Evolutionary conservation across 2,888 invertebrate genomes (phyloP).

Genomic region (Thecocarcelia acutangulata): DNA sequence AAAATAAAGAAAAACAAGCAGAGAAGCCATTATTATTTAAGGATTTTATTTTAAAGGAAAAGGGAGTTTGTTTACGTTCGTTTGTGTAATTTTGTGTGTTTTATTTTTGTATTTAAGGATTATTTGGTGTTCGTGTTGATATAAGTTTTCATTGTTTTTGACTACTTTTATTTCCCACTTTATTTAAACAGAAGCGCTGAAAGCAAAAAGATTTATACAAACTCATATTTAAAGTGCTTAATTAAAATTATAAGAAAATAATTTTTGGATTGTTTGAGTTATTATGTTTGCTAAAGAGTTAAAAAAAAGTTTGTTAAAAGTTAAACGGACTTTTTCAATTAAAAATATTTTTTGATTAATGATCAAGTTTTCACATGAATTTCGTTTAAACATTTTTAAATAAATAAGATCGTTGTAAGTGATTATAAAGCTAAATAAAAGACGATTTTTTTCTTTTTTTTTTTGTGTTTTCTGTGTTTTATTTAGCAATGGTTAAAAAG

Average conservation of each 20-base stretch:
- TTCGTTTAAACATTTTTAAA: too few relatives aligned
- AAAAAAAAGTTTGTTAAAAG: not conserved
- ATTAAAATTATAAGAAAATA: not conserved
- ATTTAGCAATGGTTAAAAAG: constrained; percentile 19
- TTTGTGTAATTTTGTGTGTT: constrained; percentile 1
- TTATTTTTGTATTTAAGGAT: constrained; percentile 21
- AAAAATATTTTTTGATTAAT: too few relatives aligned
- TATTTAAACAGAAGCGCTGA: constrained; percentile 33
- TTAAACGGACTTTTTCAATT: too few relatives aligned
- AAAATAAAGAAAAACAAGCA: not conserved
- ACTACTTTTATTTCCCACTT: constrained; percentile 40
- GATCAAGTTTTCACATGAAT: too few relatives aligned
- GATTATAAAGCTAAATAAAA: constrained; percentile 40
- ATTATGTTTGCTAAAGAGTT: not conserved
- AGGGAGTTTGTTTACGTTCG: constrained; percentile 16
- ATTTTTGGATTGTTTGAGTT: not conserved
- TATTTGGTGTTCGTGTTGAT: constrained; percentile 15
- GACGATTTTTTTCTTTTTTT: not conserved
- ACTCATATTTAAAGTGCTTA: constrained; percentile 17
- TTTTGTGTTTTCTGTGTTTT: constrained; percentile 43
- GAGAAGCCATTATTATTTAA: constrained; percentile 11
- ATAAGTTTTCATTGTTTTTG: not conserved
- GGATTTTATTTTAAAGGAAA: not conserved
- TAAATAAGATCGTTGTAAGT: not conserved
- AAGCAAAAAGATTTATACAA: constrained; percentile 12